These are phyloP conservation scores for Entomobrya proxima DNA, from an alignment of 2,888 invertebrate genomes.

Conservation along the genomic window DNA sequence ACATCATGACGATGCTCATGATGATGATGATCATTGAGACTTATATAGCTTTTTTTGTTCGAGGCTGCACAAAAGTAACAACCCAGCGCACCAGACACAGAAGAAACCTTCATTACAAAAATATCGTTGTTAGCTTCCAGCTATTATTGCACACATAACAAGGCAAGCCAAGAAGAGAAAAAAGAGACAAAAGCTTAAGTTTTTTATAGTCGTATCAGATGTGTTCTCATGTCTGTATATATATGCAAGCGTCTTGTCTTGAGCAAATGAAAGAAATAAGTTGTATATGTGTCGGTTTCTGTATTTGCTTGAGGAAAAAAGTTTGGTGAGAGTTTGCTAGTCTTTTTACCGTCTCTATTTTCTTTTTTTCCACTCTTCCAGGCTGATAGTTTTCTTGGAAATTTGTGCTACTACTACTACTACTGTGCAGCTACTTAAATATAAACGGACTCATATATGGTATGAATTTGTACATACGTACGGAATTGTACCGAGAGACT, in stretches of 20 bases:
- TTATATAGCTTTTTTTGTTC: background rate
- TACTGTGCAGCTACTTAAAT: no score
- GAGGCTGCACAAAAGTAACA: background rate
- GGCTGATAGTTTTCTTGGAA: no score
- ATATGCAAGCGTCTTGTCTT: background rate
- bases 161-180: background rate
- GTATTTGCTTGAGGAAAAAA: background rate
- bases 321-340: conserved; percentile 14
- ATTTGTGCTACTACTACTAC: no score
- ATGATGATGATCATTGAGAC: background rate
- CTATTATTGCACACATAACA: conserved; percentile 1
- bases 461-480: no score
- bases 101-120: conserved; percentile 48
- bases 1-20: background rate
- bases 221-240: background rate
- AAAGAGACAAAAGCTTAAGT: background rate
- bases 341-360: background rate
- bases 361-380: background rate
- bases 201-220: background rate
- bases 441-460: no score
- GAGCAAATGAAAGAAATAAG: background rate
- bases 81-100: background rate
- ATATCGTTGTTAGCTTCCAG: conserved; percentile 15
- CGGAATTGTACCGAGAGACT: background rate
- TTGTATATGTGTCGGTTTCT: conserved; percentile 6